Conservation (phyloP, 2,888 invertebrate genomes). For the Galerucella calmariensis region DNA sequence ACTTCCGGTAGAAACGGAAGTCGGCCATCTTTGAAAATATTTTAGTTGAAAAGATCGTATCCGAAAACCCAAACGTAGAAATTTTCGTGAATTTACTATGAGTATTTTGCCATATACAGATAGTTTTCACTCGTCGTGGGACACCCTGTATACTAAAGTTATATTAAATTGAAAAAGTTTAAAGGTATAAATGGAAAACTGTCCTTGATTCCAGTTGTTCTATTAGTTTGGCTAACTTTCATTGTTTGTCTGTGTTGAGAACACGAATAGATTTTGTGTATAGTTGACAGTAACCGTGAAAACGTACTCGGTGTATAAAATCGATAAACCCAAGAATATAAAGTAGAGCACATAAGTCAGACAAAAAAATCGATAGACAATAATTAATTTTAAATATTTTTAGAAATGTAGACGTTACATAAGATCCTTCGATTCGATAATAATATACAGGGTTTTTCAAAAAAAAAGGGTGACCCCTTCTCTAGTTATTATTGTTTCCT, state of each 20-base stretch:
- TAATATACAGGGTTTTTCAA: too few species aligned
- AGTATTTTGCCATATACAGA: too few species aligned
- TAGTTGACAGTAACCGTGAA: slow-evolving; percentile 13
- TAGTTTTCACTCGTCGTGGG: too few species aligned
- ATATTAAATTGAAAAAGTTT: neutral
- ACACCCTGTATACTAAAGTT: neutral
- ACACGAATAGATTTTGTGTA: neutral
- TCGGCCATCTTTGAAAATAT: too few species aligned
- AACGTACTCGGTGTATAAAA: neutral
- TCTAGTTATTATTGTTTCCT: too few species aligned
- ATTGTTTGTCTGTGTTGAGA: neutral
- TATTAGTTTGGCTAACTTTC: neutral
- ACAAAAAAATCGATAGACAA: slow-evolving; percentile 22
- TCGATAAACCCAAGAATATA: slow-evolving; percentile 6
- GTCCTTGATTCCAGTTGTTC: slow-evolving; percentile 1
- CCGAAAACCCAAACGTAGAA: too few species aligned
- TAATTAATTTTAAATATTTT: slow-evolving; percentile 35
- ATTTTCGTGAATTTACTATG: too few species aligned
- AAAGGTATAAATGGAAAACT: neutral
- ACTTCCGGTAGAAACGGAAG: too few species aligned
- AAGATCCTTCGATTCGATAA: slow-evolving; percentile 9
- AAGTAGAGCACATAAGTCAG: neutral
- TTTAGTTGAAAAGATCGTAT: too few species aligned
- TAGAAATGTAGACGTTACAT: slow-evolving; percentile 26
- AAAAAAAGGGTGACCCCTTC: too few species aligned